phyloP scores from a whole-genome alignment of 2,113 vertebrate species.

The Atrichornis clamosus region DNA sequence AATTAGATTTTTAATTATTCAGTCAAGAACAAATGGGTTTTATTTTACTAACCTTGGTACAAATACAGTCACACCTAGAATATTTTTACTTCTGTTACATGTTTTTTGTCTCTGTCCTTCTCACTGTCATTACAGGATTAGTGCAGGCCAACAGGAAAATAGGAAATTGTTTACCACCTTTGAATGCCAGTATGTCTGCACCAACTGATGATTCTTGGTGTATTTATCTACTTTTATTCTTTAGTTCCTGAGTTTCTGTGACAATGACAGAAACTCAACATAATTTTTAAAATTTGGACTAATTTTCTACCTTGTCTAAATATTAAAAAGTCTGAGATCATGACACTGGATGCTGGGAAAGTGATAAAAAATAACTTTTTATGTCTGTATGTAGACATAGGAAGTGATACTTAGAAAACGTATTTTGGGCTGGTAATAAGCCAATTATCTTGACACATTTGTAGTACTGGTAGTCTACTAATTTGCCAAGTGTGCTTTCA shows the following conservation, averaged over 20 bases:
- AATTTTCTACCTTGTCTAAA: neutral
- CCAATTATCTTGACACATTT: neutral
- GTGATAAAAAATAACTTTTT: neutral
- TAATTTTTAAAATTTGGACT: neutral
- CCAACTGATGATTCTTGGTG: neutral
- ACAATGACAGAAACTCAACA: fast-evolving
- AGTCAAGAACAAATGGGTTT: neutral
- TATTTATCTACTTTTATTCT: neutral
- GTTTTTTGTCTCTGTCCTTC: neutral
- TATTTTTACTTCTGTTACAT: neutral
- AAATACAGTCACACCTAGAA: neutral
- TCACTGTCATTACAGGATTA: neutral
- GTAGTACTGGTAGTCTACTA: neutral
- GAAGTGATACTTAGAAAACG: neutral
- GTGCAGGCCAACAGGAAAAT: neutral
- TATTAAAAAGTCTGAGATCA: neutral
- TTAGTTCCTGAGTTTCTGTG: neutral
- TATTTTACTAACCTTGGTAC: neutral
- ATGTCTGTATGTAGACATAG: neutral
- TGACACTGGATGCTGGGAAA: neutral
- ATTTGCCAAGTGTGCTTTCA: neutral
- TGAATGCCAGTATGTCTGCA: neutral
- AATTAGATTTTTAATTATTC: neutral
- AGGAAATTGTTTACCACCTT: neutral
- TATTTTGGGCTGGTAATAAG: neutral